Percentiles rank a stretch among this genome's conserved stretches.
Conservation (phyloP, 1,140 invertebrate species). For the Armadillidium nasatum region DNA sequence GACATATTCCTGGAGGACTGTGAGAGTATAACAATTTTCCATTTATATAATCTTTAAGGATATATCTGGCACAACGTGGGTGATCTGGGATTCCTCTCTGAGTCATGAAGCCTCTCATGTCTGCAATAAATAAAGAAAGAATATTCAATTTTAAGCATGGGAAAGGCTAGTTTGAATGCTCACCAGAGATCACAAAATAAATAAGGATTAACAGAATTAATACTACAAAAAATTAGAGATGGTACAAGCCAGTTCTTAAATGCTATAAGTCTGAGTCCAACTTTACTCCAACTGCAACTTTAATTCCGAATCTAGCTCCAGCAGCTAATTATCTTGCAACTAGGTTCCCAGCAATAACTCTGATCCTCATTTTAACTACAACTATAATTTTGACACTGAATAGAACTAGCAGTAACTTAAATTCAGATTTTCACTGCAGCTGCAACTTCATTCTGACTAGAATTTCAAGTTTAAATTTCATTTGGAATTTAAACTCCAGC, state of each 20-base stretch:
- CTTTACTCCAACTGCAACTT: neutral
- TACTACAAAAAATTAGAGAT: slow-evolving; percentile 7
- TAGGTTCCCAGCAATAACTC: too few relatives aligned
- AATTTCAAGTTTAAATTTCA: too few relatives aligned
- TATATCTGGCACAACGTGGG: slow-evolving; percentile 75
- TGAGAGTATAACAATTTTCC: slow-evolving; percentile 79
- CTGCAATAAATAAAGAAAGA: slow-evolving; percentile 53
- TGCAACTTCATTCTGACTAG: too few relatives aligned
- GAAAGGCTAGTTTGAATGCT: neutral
- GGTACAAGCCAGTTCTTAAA: too few relatives aligned
- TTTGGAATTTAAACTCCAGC: too few relatives aligned
- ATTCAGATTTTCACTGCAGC: too few relatives aligned
- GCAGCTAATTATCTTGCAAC: too few relatives aligned
- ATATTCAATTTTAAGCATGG: neutral
- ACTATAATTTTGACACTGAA: too few relatives aligned
- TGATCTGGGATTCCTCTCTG: slow-evolving; percentile 89
- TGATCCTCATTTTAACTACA: too few relatives aligned
- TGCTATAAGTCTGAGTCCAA: neutral
- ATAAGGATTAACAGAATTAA: slow-evolving; percentile 1
- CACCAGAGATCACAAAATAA: neutral
- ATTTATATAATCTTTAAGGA: slow-evolving; percentile 92
- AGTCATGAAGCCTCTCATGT: slow-evolving; percentile 93
- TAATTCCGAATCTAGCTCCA: neutral
- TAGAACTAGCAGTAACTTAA: too few relatives aligned
- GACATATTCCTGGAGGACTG: slow-evolving; percentile 71